Evolutionary conservation across 2,888 invertebrate genomes (phyloP), one percentile per base, ranked within the genome.

Genomic region (Cephus pulcher): DNA sequence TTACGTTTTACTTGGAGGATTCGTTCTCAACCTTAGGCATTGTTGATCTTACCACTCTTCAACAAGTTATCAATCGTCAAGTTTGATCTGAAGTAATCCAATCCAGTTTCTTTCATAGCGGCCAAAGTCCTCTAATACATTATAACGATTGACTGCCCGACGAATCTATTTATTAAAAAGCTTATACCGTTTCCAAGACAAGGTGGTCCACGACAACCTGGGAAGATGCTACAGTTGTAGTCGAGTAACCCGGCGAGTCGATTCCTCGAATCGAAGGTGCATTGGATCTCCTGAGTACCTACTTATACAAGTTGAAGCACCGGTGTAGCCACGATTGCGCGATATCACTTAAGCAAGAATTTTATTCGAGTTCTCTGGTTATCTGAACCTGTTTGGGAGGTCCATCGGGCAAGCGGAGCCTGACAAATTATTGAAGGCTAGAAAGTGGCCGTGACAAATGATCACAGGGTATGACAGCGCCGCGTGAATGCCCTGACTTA

Each of bases 391-490:
- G 74, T 77, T 77, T 77, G 77, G 77, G 77, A 69, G 77, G 77
- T 77, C 77, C 68, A 12, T 35, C 76, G 76, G 74, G 79, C 76
- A 56, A 78, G 34, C 77, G 76, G 80, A 76, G 73, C 33, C 78
- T 82, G 84, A 84, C 83, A 82, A 84, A 83, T 84, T 79, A 81
- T 80, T 80, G 75, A 80, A 82, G 78, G 80, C 80, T 77, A 77
- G 76, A 80, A 80, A 80, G 78, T 79, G 69, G 69, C 56, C 56
- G 9, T 56, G 84, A 84, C 84, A 83, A 83, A 84, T 82, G 84
- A 83, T 78, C 74, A 73, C 35, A 76, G 74, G 71, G 23, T 23
- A 56, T 56, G 56, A 56, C 56, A 56, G 56, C 23, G 75, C 75
- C 76, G 80, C 80, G 79, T 80, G 78, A 82, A 82, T 81, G 82